A percentile compares a stretch with the other conserved stretches of the same genome.
These are phyloP conservation scores for Alligator sinensis DNA, from an alignment of 2,113 vertebrate genomes.

Conservation along the genomic window DNA sequence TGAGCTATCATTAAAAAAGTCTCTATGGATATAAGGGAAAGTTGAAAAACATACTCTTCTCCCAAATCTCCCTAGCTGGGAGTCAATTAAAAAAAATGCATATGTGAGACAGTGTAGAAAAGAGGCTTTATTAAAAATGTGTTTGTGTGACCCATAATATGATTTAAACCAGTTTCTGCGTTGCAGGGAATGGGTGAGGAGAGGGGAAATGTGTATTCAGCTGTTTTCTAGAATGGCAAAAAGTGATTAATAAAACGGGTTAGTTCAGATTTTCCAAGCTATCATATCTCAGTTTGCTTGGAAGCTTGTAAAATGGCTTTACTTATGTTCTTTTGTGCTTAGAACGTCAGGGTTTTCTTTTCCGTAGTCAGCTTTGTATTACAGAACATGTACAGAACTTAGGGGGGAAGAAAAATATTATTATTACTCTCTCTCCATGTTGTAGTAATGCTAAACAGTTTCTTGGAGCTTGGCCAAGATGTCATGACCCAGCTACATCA, in stretches of 20 bases:
- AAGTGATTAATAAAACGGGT: background rate
- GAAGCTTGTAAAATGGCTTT: too few relatives aligned
- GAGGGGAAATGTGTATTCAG: background rate
- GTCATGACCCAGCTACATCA: background rate
- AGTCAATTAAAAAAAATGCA: background rate
- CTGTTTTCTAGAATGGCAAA: background rate
- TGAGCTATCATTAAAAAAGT: background rate
- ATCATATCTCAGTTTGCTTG: too few relatives aligned
- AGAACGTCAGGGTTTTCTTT: background rate
- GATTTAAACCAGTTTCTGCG: accelerated
- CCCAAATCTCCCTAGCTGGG: background rate
- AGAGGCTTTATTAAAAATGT: accelerated
- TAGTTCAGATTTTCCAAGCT: background rate
- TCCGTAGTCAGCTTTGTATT: background rate
- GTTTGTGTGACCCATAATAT: background rate
- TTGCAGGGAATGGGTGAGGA: background rate
- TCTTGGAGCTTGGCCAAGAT: background rate
- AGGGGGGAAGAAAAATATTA: background rate
- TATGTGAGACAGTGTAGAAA: accelerated
- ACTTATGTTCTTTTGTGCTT: background rate
- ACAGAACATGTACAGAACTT: too few relatives aligned
- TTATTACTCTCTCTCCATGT: background rate
- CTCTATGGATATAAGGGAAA: background rate
- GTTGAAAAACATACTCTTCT: background rate
- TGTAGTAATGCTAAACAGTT: background rate